These are phyloP conservation scores for Anabas testudineus DNA, from an alignment of 2,797 vertebrate genomes.

Conservation along the genomic window DNA sequence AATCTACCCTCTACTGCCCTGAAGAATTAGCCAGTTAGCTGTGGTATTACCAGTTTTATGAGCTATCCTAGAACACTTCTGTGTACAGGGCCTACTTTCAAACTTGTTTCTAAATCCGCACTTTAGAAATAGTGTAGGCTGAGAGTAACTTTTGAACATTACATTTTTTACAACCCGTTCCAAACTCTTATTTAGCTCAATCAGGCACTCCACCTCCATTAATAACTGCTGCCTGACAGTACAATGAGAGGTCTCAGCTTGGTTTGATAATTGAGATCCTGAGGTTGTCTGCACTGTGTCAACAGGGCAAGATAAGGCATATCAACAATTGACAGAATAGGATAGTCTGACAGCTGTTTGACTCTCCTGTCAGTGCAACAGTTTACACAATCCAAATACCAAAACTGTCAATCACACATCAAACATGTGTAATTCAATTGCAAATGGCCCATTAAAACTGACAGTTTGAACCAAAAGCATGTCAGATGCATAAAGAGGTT, in stretches of 20 bases:
- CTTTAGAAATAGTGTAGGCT: no score
- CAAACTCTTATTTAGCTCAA: constrained; percentile 3
- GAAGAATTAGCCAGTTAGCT: not conserved
- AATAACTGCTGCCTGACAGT: not conserved
- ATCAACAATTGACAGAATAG: constrained; percentile 47
- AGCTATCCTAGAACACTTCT: no score
- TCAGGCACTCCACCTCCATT: not conserved
- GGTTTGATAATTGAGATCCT: constrained; percentile 31
- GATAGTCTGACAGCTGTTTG: constrained; percentile 65
- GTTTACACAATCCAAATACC: constrained; percentile 73
- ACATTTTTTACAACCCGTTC: not conserved
- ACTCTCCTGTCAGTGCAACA: constrained; percentile 61
- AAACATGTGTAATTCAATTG: constrained; percentile 64
- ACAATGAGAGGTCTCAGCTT: constrained; percentile 11
- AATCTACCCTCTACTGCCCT: not conserved
- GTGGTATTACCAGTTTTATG: no score
- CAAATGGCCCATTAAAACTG: constrained; percentile 76
- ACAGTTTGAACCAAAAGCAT: constrained; percentile 69
- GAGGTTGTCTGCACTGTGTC: constrained; percentile 37
- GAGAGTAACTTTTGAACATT: not conserved
- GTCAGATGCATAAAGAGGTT: constrained; percentile 61
- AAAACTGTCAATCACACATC: constrained; percentile 75
- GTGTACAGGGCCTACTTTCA: no score
- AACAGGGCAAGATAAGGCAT: constrained; percentile 32
- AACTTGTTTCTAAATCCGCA: no score